A percentile compares a stretch with the other conserved stretches of the same genome.
phyloP scores from a whole-genome alignment of 2,113 vertebrate species.

The Forbesichthys papilliferus region DNA sequence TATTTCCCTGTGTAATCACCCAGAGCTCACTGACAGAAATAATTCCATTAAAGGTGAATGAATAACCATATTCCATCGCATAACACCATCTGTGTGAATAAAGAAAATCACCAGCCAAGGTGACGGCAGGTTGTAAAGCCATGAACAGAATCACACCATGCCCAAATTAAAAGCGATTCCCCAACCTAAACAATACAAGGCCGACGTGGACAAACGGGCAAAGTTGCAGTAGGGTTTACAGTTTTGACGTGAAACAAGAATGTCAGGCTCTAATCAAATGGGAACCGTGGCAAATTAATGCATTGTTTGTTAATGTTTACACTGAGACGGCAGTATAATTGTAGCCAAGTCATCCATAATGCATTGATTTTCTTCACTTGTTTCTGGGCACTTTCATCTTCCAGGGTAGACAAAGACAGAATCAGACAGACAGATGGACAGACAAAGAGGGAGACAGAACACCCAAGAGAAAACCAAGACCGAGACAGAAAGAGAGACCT shows the following conservation, averaged over 20 bases:
- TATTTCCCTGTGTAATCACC: background rate
- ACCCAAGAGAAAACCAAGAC: background rate
- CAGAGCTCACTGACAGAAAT: background rate
- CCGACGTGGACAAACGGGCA: too few relatives aligned
- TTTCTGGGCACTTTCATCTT: background rate
- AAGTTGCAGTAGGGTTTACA: too few relatives aligned
- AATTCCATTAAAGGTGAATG: slow-evolving; percentile 5
- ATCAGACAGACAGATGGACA: background rate
- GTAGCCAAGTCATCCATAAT: slow-evolving; percentile 36
- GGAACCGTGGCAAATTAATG: slow-evolving; percentile 12
- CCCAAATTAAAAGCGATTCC: too few relatives aligned
- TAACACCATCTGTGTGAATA: slow-evolving; percentile 15
- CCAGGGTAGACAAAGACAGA: slow-evolving; percentile 1
- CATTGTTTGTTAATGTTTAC: slow-evolving; percentile 13
- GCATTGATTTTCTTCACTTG: slow-evolving; percentile 18
- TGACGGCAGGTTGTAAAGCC: slow-evolving; percentile 18
- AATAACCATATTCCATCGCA: slow-evolving; percentile 4
- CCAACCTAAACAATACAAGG: too few relatives aligned
- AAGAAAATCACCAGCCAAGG: slow-evolving; percentile 7
- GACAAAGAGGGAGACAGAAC: background rate
- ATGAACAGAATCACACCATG: background rate
- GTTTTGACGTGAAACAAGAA: slow-evolving; percentile 34
- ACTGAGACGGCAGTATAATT: slow-evolving; percentile 22
- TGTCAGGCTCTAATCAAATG: slow-evolving; percentile 36
- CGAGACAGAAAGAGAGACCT: slow-evolving; percentile 2